Percentiles rank a stretch among this genome's conserved stretches.
Conservation (phyloP, 2,113 vertebrate genomes). For the Archilochus colubris region DNA sequence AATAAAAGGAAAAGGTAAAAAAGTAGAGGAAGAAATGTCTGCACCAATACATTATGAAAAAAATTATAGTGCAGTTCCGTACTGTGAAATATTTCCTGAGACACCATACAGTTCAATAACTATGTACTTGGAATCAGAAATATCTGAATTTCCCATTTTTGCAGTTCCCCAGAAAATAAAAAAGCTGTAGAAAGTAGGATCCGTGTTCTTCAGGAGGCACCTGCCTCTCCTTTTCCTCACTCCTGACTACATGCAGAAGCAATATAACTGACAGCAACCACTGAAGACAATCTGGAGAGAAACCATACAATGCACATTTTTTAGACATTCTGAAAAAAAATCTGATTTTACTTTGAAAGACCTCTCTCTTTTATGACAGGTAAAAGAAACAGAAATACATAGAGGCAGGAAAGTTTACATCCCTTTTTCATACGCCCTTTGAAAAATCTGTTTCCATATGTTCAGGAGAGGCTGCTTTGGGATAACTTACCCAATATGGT, state of each 20-base stretch:
- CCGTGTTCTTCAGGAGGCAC: background rate
- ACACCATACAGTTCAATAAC: background rate
- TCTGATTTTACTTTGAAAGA: background rate
- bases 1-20: background rate
- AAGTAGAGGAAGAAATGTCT: background rate
- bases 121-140: background rate
- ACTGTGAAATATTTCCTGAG: background rate
- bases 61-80: background rate
- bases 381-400: background rate
- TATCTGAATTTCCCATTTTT: background rate
- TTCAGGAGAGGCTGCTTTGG: background rate
- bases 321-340: background rate
- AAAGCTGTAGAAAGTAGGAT: background rate
- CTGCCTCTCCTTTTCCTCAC: background rate
- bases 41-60: background rate
- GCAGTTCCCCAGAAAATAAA: background rate
- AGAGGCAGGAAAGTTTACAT: background rate
- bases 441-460: background rate
- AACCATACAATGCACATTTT: background rate
- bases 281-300: background rate
- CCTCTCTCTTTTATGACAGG: background rate
- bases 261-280: background rate
- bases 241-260: background rate
- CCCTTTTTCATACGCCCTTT: background rate
- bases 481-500: background rate